Evolutionary conservation across 1,140 invertebrate genomes (phyloP).

Genomic region (Drosophila funebris): DNA sequence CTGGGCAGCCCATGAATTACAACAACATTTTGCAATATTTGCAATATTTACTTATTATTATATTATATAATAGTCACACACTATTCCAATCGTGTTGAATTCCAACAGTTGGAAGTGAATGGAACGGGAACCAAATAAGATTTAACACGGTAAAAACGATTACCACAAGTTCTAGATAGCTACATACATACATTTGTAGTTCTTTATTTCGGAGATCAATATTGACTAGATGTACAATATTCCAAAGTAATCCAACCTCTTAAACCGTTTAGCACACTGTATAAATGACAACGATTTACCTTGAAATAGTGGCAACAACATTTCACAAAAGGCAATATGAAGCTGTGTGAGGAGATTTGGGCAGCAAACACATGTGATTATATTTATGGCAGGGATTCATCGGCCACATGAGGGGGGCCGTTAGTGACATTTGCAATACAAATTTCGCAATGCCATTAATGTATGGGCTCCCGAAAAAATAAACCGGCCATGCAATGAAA

Average conservation of each 20-base stretch:
- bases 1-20: too few species aligned
- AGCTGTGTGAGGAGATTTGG: constrained; percentile 7
- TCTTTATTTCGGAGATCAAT: too few species aligned
- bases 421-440: constrained; percentile 72
- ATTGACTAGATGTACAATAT: not conserved
- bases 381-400: constrained; percentile 46
- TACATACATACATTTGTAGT: too few species aligned
- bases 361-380: constrained; percentile 46
- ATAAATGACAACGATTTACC: constrained; percentile 17
- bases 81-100: too few species aligned
- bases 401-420: not conserved
- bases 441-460: constrained; percentile 72
- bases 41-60: too few species aligned
- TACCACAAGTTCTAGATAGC: too few species aligned
- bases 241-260: not conserved
- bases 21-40: too few species aligned
- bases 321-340: not conserved
- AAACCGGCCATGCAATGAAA: constrained; percentile 67
- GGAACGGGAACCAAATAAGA: too few species aligned
- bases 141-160: too few species aligned
- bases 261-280: not conserved
- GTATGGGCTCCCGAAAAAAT: constrained; percentile 57
- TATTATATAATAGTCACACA: too few species aligned
- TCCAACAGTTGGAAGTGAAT: too few species aligned
- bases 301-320: not conserved